A percentile compares a stretch with the other conserved stretches of the same genome.
Conservation (phyloP, 2,797 vertebrate species). For the Gastrophryne carolinensis region DNA sequence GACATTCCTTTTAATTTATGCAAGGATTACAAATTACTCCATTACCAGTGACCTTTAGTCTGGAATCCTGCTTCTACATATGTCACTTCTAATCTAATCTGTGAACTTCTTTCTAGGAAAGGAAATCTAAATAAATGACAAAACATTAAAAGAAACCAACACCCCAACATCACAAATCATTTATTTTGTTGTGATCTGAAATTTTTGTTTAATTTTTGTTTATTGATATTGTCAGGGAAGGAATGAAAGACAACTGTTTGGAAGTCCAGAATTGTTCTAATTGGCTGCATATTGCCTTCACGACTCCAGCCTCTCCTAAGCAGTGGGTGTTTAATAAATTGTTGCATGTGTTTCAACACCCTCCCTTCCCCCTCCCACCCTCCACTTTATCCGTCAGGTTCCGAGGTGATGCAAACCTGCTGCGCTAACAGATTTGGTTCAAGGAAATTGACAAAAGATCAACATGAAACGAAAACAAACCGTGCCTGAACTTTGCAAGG, state of each 20-base stretch:
- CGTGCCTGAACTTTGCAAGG: not conserved
- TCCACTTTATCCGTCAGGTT: not conserved
- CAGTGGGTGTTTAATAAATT: conserved; percentile 1
- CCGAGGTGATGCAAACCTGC: not conserved
- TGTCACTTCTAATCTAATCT: too few species aligned
- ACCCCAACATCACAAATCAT: too few species aligned
- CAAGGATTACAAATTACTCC: too few species aligned
- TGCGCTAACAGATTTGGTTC: conserved; percentile 12
- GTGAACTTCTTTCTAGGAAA: too few species aligned
- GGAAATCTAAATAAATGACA: too few species aligned
- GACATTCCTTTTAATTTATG: too few species aligned
- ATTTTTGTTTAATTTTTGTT: not conserved
- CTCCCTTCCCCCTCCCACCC: not conserved
- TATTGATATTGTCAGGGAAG: not conserved
- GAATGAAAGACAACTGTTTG: not conserved
- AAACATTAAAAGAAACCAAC: too few species aligned
- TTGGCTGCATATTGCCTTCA: not conserved
- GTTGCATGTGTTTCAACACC: not conserved
- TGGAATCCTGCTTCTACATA: too few species aligned
- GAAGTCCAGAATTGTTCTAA: not conserved
- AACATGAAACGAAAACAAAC: not conserved
- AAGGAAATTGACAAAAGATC: conserved; percentile 2
- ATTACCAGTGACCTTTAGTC: too few species aligned
- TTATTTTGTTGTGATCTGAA: not conserved
- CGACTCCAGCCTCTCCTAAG: not conserved